Conservation (phyloP, 2,797 vertebrate species). For the Spinibarbus caldwelli region DNA sequence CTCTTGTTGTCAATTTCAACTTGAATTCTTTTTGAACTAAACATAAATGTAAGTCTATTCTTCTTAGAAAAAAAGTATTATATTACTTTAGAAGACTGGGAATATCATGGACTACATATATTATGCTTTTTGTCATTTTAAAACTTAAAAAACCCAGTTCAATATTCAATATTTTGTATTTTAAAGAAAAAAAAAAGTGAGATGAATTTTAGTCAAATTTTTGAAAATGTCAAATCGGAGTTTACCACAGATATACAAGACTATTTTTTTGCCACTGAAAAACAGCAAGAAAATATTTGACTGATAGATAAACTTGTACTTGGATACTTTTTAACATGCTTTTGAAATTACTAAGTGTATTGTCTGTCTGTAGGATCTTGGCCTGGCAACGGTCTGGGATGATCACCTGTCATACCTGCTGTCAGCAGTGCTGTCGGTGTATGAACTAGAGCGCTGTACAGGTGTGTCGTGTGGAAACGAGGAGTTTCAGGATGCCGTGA, state of each 20-base stretch:
- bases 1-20: not conserved
- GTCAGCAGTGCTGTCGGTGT: constrained; percentile 90
- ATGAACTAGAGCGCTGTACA: constrained; percentile 91
- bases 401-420: constrained; percentile 95
- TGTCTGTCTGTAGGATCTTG: constrained; percentile 87
- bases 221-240: not conserved
- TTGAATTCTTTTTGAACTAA: not conserved
- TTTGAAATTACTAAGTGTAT: no score
- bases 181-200: not conserved
- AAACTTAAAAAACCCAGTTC: not conserved
- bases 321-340: not conserved
- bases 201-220: not conserved
- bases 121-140: not conserved
- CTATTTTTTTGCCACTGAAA: not conserved
- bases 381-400: constrained; percentile 91
- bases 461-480: constrained; percentile 92
- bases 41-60: not conserved
- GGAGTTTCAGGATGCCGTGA: constrained; percentile 95
- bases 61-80: not conserved
- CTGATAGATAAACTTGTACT: not conserved
- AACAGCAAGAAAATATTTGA: not conserved
- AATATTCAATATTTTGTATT: not conserved
- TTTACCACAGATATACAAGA: not conserved
- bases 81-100: not conserved
- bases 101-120: not conserved